phyloP scores from a whole-genome alignment of 2,113 vertebrate species.

The Petromus typicus region DNA sequence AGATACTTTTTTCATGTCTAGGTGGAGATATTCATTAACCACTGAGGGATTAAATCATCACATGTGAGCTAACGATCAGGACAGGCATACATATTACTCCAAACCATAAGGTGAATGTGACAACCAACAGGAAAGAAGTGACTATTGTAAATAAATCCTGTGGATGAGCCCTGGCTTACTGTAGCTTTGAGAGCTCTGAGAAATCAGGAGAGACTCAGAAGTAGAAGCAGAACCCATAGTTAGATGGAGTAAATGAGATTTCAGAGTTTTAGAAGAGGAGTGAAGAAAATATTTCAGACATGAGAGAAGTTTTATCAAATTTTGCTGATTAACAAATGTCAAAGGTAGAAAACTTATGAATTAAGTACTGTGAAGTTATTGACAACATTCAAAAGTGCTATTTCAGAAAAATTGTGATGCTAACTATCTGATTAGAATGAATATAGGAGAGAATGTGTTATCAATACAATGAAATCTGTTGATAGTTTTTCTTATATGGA shows the following conservation, averaged over 20 bases:
- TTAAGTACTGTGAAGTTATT: not conserved
- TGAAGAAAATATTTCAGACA: not conserved
- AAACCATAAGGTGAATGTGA: not conserved
- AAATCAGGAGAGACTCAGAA: not conserved
- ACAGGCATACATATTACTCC: no score
- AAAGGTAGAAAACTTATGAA: not conserved
- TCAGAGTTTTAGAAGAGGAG: not conserved
- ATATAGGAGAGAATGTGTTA: not conserved
- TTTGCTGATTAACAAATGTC: not conserved
- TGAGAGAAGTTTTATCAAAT: not conserved
- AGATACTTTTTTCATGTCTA: not conserved
- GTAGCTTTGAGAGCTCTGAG: no score
- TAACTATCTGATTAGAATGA: not conserved
- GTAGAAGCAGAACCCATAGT: not conserved
- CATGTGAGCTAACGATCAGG: not conserved
- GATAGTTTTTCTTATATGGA: not conserved
- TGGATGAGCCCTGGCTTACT: no score
- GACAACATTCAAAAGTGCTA: not conserved
- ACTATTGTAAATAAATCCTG: not conserved
- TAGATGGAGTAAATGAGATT: not conserved
- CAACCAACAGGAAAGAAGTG: not conserved
- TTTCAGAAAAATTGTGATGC: not conserved
- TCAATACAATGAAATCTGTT: not conserved
- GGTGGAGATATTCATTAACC: not conserved
- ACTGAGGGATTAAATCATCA: not conserved